These are phyloP conservation scores for Mastomys natalensis DNA, from an alignment of 2,113 vertebrate genomes.

Conservation along the genomic window DNA sequence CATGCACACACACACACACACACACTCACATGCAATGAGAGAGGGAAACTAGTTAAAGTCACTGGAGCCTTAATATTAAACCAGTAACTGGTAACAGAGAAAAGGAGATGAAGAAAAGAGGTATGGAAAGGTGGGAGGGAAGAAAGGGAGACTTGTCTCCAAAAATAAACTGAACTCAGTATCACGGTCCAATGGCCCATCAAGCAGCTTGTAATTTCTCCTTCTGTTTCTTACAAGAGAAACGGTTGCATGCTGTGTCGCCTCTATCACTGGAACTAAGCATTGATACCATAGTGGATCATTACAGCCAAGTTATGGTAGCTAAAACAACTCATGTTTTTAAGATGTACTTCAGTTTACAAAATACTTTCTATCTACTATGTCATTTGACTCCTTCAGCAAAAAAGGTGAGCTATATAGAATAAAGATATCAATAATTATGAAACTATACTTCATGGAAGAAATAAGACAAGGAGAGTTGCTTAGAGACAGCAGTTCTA, in stretches of 20 bases:
- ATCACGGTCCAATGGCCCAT: constrained; percentile 39
- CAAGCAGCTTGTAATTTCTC: constrained; percentile 54
- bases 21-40: neutral
- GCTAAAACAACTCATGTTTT: constrained; percentile 49
- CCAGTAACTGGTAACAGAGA: constrained; percentile 59
- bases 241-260: neutral
- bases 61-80: constrained; percentile 42
- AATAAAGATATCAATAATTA: neutral
- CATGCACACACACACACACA: neutral
- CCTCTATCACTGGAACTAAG: neutral
- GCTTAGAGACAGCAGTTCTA: neutral
- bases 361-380: constrained; percentile 31
- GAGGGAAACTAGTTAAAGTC: neutral
- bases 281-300: neutral
- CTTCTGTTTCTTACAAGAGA: constrained; percentile 42
- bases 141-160: neutral
- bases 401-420: neutral
- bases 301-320: constrained; percentile 22
- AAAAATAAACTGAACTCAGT: constrained; percentile 41
- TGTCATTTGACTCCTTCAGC: neutral
- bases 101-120: constrained; percentile 33
- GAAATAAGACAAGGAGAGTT: neutral
- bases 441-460: constrained; percentile 5
- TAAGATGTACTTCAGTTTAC: neutral
- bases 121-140: neutral